phyloP scores from a whole-genome alignment of 2,888 invertebrate species.

The Cosmia trapezina region DNA sequence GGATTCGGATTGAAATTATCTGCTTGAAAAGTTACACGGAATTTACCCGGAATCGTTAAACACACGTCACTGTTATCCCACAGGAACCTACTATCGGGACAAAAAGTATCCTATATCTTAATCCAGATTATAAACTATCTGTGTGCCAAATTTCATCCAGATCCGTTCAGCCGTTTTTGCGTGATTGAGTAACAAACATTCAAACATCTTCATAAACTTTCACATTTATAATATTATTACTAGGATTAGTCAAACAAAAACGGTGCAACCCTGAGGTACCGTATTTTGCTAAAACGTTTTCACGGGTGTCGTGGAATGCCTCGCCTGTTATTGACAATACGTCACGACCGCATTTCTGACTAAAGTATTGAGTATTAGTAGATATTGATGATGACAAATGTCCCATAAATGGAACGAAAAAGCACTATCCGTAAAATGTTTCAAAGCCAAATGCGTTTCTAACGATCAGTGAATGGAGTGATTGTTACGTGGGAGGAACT shows the following conservation, averaged over 20 bases:
- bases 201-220: no score
- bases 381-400: conserved; percentile 46
- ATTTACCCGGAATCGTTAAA: not conserved
- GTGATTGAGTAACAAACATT: no score
- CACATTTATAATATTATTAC: no score
- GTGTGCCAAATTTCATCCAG: no score
- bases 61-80: no score
- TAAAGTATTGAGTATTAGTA: not conserved
- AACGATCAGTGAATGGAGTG: not conserved
- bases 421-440: not conserved
- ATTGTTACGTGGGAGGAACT: not conserved
- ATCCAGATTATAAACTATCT: no score
- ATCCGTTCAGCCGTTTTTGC: no score
- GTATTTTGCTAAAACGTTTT: not conserved
- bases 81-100: no score
- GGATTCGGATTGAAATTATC: not conserved
- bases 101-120: no score
- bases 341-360: not conserved
- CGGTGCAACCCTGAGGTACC: not conserved
- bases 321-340: conserved; percentile 1
- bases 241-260: not conserved
- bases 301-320: not conserved
- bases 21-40: not conserved
- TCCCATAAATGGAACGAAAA: conserved; percentile 4
- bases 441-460: not conserved